Conservation (phyloP, 2,888 invertebrate species). For the Eupithecia inturbata region DNA sequence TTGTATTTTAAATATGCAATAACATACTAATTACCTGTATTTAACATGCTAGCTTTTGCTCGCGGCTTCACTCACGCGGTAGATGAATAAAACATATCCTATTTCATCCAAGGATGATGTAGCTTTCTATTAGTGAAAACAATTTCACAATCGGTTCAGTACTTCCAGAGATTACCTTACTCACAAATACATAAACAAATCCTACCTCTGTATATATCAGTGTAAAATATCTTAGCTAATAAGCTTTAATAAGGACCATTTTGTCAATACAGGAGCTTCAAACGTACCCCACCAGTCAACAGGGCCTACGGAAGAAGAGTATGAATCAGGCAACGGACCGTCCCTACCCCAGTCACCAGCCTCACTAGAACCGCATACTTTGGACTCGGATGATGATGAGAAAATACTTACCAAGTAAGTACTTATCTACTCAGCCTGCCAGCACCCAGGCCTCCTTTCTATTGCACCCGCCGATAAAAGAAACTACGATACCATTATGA, state of each 20-base stretch:
- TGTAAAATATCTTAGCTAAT: not conserved
- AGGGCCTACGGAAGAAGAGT: constrained; percentile 92
- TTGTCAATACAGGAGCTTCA: constrained; percentile 46
- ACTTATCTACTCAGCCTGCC: no score
- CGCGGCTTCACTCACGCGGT: no score
- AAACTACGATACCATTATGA: no score
- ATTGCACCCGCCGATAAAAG: no score
- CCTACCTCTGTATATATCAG: not conserved
- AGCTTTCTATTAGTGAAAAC: not conserved
- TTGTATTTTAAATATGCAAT: not conserved
- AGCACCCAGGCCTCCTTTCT: no score
- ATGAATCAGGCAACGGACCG: constrained; percentile 98
- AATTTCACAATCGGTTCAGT: not conserved
- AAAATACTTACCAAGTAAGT: constrained; percentile 83
- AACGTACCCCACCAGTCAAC: constrained; percentile 45
- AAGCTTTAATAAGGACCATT: not conserved
- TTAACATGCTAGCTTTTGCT: no score
- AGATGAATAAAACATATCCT: no score
- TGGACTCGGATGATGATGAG: constrained; percentile 94
- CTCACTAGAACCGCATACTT: constrained; percentile 91
- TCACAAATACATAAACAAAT: not conserved
- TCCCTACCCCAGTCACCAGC: constrained; percentile 97
- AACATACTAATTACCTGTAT: not conserved
- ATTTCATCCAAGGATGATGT: not conserved
- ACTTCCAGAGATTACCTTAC: not conserved